Evolutionary conservation across 2,888 invertebrate species (phyloP).

Genomic region (Zaprionus lineosus): DNA sequence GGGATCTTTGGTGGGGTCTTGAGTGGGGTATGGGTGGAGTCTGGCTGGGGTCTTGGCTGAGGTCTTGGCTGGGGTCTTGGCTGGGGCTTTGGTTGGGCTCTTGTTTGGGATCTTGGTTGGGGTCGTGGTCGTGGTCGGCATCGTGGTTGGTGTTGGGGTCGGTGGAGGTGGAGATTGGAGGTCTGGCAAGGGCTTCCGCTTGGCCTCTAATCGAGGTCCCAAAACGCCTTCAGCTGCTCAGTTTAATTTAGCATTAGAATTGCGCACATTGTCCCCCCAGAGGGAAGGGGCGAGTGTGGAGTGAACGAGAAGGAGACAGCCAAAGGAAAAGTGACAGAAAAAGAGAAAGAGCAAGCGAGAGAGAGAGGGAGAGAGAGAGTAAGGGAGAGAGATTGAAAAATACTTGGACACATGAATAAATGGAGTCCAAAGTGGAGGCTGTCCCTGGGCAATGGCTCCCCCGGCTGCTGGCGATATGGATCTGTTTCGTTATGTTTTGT

Average conservation of each 20-base stretch:
- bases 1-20: no score
- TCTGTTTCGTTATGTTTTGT: neutral
- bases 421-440: conserved; percentile 39
- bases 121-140: no score
- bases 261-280: conserved; percentile 8
- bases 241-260: conserved; percentile 58
- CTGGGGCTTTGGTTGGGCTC: no score
- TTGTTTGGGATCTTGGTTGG: no score
- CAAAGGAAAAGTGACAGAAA: neutral
- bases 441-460: conserved; percentile 21
- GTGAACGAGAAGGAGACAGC: neutral
- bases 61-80: no score
- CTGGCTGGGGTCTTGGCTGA: no score
- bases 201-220: conserved; percentile 57
- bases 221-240: conserved; percentile 55
- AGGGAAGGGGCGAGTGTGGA: neutral
- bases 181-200: no score
- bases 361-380: neutral
- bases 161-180: no score
- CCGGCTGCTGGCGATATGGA: conserved; percentile 24
- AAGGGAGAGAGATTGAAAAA: conserved; percentile 37
- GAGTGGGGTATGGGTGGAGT: no score
- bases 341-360: neutral
- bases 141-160: no score
- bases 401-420: conserved; percentile 57